Evolutionary conservation across 23 tunicate species (phyloP).

Genomic region (Botrylloides violaceus): DNA sequence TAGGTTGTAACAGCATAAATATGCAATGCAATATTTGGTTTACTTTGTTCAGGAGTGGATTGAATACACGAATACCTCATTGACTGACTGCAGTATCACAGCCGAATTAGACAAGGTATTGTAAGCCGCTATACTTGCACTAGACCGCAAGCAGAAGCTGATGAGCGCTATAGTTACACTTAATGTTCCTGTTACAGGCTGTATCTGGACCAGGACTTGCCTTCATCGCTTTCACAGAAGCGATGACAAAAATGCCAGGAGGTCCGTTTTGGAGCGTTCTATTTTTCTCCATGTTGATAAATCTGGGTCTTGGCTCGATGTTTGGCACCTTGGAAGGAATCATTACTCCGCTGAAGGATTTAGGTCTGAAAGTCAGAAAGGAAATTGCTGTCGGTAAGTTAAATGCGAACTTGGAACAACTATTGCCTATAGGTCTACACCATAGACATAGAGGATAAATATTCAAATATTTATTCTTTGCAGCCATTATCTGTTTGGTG

Average conservation of each 20-base stretch:
- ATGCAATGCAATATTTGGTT: too few relatives aligned
- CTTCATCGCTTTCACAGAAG: conserved; percentile 97
- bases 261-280: conserved; percentile 91
- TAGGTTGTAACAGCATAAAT: too few relatives aligned
- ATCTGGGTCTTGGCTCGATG: conserved; percentile 91
- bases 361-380: conserved; percentile 65
- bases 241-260: conserved; percentile 88
- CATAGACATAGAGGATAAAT: neutral
- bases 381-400: conserved; percentile 66
- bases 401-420: too few relatives aligned
- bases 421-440: too few relatives aligned
- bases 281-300: conserved; percentile 88
- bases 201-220: conserved; percentile 95
- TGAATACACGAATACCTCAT: conserved; percentile 5
- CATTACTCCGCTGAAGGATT: conserved; percentile 76
- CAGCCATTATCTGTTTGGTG: conserved; percentile 54
- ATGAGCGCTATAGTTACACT: too few relatives aligned
- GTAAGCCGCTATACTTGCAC: too few relatives aligned
- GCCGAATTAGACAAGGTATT: conserved; percentile 47
- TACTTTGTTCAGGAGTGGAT: conserved; percentile 18
- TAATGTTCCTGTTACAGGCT: conserved; percentile 25
- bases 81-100: conserved; percentile 9
- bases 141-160: too few relatives aligned
- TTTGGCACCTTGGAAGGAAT: conserved; percentile 95
- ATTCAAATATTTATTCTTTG: conserved; percentile 1